Percentiles rank a stretch among this genome's conserved stretches.
Conservation (phyloP, 2,113 vertebrate genomes). For the Bubo scandiacus region DNA sequence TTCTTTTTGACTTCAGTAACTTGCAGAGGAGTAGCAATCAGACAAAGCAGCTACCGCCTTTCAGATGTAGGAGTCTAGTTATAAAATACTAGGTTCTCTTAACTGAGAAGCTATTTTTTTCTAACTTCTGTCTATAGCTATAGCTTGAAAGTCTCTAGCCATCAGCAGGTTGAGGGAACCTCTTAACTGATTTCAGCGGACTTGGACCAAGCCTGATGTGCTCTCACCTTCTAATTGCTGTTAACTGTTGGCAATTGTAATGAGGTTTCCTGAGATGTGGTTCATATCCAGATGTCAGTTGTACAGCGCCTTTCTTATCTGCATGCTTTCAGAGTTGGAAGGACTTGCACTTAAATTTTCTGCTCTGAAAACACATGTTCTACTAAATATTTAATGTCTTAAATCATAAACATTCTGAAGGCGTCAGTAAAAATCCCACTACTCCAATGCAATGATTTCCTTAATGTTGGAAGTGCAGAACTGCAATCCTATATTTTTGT, state of each 20-base stretch:
- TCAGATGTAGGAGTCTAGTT: not conserved
- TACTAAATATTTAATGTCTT: not conserved
- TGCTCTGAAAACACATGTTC: not conserved
- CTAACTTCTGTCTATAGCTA: not conserved
- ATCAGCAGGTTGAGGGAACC: not conserved
- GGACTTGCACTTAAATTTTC: not conserved
- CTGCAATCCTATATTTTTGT: not conserved
- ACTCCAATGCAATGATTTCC: not conserved
- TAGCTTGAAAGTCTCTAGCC: not conserved
- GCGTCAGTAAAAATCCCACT: not conserved
- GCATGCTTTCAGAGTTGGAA: not conserved
- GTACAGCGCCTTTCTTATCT: not conserved
- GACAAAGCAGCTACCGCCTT: not conserved
- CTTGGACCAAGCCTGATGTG: not conserved
- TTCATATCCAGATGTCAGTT: not conserved
- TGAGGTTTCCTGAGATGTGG: not conserved
- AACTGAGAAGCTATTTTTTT: not conserved
- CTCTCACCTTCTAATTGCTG: accelerated
- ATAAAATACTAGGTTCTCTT: not conserved
- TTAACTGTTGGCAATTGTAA: not conserved
- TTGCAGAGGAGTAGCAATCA: not conserved
- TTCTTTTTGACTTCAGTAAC: not conserved
- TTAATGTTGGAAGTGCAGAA: not conserved
- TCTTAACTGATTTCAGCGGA: not conserved
- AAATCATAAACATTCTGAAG: not conserved